Percentiles rank a stretch among this genome's conserved stretches.
Conservation (phyloP, 1,140 invertebrate species). For the Galleria mellonella region DNA sequence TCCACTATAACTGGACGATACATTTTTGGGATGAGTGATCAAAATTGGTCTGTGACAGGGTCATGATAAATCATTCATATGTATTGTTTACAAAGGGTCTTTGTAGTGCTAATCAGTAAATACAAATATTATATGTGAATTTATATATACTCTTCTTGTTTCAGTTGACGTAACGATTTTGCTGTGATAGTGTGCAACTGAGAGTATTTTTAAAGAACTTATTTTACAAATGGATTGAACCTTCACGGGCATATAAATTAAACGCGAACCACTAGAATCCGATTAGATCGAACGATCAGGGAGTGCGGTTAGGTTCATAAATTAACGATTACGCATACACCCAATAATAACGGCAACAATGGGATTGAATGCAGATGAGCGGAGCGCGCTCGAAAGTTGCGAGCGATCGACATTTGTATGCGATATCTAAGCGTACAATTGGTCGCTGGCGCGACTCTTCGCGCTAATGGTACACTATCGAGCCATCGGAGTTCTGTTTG, state of each 20-base stretch:
- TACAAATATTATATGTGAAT: too few species aligned
- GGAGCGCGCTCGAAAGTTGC: slow-evolving; percentile 26
- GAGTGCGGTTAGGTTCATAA: slow-evolving; percentile 45
- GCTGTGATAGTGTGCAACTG: too few species aligned
- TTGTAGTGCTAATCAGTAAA: slow-evolving; percentile 2
- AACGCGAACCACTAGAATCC: slow-evolving; percentile 10
- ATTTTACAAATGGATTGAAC: not conserved
- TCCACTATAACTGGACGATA: slow-evolving; percentile 26
- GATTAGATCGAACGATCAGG: slow-evolving; percentile 34
- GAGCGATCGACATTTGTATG: slow-evolving; percentile 71
- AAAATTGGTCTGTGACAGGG: not conserved
- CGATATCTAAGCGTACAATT: slow-evolving; percentile 72
- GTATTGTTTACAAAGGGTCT: slow-evolving; percentile 2
- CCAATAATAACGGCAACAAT: slow-evolving; percentile 70
- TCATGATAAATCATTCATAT: not conserved
- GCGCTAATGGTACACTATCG: slow-evolving; percentile 71
- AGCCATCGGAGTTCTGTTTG: slow-evolving; percentile 48
- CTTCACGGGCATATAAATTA: slow-evolving; percentile 2
- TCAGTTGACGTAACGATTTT: too few species aligned
- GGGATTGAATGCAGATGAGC: slow-evolving; percentile 72
- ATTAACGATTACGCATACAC: slow-evolving; percentile 63
- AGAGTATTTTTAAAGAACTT: too few species aligned
- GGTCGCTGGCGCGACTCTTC: slow-evolving; percentile 67
- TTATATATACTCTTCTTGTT: too few species aligned
- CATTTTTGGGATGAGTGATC: slow-evolving; percentile 15